Base-by-base conservation (phyloP, 1,140 invertebrate genomes). In the Zophobas atratus region DNA sequence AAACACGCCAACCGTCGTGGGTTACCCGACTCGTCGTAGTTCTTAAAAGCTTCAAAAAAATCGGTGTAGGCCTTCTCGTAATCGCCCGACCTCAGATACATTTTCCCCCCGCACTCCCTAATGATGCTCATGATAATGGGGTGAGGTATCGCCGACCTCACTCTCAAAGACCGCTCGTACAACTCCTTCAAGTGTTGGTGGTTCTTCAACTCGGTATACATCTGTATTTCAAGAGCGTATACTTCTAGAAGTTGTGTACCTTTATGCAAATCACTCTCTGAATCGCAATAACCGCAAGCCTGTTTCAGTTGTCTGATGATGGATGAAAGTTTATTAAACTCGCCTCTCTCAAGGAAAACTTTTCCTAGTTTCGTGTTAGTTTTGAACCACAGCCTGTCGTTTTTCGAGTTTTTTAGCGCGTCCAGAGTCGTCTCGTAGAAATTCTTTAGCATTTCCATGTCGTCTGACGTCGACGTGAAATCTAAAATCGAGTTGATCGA, bases 41-140 rank as follows among this genome's bases (percentile, higher is more conserved):
- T 99, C 89, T 99, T 99, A 86, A 99, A 99, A 1, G 98, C 98
- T 88, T 99, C 98, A 88, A 99, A 99, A 88, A 99, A 99, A 85
- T 99, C 98, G 1, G 97, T 99, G 86, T 99, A 98, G 2, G 98
- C 98, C 87, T 77, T 78, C 86, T 99, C 97, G 87, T 99, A 99
- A 88, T 99, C 97, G 33, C 96, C 97, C 89, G 99, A 97, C 67
- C 98, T 91, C 53, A 99, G 88, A 89, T 99, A 98, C 98, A 99
- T 99, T 89, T 99, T 99, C 0, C 98, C 98, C 38, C 98, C 98
- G 88, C 98, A 99, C 90, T 99, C 98, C 92, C 98, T 91, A 71
- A 99, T 99, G 6, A 99, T 97, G 57, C 98, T 98, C 97, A 99
- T 99, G 82, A 99, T 99, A 1, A 99, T 88, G 0, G 98, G 98